These are phyloP conservation scores for Drosophila maculinotata DNA, from an alignment of 2,888 invertebrate species.

Conservation along the genomic window DNA sequence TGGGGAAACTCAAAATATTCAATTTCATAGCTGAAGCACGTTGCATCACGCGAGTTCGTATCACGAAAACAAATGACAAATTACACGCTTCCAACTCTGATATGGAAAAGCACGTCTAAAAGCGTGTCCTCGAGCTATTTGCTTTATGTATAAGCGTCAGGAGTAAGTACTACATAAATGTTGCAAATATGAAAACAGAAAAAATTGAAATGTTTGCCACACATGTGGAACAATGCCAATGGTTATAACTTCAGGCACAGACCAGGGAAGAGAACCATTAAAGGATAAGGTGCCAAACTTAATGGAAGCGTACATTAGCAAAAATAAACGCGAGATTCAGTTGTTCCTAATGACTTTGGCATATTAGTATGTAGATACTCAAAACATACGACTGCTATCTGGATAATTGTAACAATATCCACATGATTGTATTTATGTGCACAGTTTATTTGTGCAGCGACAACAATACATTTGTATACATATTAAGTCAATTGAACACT, in stretches of 20 bases:
- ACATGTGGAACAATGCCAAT: conserved; percentile 14
- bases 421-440: conserved; percentile 62
- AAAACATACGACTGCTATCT: conserved; percentile 29
- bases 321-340: not conserved
- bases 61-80: too few species aligned
- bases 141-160: conserved; percentile 9
- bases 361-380: not conserved
- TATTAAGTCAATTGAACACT: too few species aligned
- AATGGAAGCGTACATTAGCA: conserved; percentile 3
- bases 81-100: conserved; percentile 16
- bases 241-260: conserved; percentile 8
- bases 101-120: conserved; percentile 33
- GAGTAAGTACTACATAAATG: conserved; percentile 10
- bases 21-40: too few species aligned
- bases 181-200: not conserved
- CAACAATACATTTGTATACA: too few species aligned
- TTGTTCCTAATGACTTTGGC: not conserved
- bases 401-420: conserved; percentile 73
- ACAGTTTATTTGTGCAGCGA: conserved; percentile 56
- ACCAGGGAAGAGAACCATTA: conserved; percentile 11
- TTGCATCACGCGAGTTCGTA: too few species aligned
- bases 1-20: too few species aligned
- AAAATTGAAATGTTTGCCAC: conserved; percentile 23
- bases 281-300: conserved; percentile 19
- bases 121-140: conserved; percentile 59